A percentile compares a stretch with the other conserved stretches of the same genome.
Evolutionary conservation across 2,888 invertebrate species (phyloP).

Genomic region (Coelinius sp.): DNA sequence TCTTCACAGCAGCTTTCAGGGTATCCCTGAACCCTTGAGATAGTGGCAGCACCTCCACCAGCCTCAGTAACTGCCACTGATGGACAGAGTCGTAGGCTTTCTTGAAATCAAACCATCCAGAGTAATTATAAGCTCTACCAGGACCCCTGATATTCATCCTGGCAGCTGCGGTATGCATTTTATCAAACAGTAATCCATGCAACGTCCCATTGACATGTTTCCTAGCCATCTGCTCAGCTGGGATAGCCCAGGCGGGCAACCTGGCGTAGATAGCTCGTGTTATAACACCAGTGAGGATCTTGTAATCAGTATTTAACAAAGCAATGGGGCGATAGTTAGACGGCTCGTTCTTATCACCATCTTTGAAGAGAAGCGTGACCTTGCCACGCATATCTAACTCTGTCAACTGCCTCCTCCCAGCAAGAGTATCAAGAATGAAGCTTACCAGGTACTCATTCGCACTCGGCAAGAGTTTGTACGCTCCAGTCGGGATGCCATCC

Average conservation of each 20-base stretch:
- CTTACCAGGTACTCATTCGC: constrained; percentile 29
- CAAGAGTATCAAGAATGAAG: neutral
- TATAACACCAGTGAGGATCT: constrained; percentile 47
- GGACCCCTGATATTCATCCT: neutral
- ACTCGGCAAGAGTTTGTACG: constrained; percentile 35
- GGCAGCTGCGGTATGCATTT: constrained; percentile 41
- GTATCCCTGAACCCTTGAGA: neutral
- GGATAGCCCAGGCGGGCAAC: constrained; percentile 27
- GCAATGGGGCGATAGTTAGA: constrained; percentile 50
- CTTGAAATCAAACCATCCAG: constrained; percentile 45
- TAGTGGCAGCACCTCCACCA: constrained; percentile 24
- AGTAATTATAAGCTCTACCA: constrained; percentile 35
- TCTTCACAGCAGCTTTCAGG: neutral
- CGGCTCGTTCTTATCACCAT: constrained; percentile 44
- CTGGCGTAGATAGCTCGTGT: constrained; percentile 22
- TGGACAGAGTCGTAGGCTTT: constrained; percentile 39
- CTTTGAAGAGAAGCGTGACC: constrained; percentile 48
- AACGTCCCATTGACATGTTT: constrained; percentile 48
- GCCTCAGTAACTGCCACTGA: constrained; percentile 33
- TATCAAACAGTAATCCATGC: constrained; percentile 50
- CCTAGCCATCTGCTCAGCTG: constrained; percentile 39
- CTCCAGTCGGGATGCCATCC: constrained; percentile 38
- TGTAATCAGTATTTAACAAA: constrained; percentile 52
- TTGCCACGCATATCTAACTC: constrained; percentile 49
- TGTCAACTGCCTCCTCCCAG: neutral